Conservation (phyloP, 2,888 invertebrate genomes). For the Adineta ricciae region DNA sequence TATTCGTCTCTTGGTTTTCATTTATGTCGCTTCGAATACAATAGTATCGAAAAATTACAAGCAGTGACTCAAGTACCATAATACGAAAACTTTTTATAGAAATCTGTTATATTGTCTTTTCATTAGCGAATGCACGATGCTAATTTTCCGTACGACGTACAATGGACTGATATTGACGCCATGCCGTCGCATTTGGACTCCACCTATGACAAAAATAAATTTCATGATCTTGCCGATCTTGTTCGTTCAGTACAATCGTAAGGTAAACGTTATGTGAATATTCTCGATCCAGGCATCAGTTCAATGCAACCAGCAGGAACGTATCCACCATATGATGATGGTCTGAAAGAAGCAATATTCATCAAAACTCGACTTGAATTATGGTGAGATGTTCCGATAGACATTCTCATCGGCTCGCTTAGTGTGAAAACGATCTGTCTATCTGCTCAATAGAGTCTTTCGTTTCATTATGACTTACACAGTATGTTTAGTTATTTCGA, state of each 20-base stretch:
- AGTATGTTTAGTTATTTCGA: slow-evolving; percentile 43
- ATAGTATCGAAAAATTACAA: slow-evolving; percentile 34
- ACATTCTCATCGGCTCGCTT: slow-evolving; percentile 38
- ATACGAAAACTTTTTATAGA: background rate
- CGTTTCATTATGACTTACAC: slow-evolving; percentile 43
- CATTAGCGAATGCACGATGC: background rate
- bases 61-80: slow-evolving; percentile 2
- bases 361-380: slow-evolving; percentile 60
- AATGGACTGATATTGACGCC: slow-evolving; percentile 45
- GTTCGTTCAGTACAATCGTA: slow-evolving; percentile 40
- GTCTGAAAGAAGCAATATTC: slow-evolving; percentile 63
- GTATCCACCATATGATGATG: no score
- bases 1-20: slow-evolving; percentile 47
- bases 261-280: slow-evolving; percentile 43
- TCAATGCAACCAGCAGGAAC: slow-evolving; percentile 58
- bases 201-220: slow-evolving; percentile 40
- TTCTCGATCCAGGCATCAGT: slow-evolving; percentile 60
- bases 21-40: slow-evolving; percentile 44
- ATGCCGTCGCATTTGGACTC: slow-evolving; percentile 41
- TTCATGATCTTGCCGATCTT: slow-evolving; percentile 38
- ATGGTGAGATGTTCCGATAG: slow-evolving; percentile 43
- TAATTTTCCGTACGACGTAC: slow-evolving; percentile 39
- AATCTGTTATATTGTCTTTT: no score
- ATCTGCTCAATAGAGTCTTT: slow-evolving; percentile 39
- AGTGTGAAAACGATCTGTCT: slow-evolving; percentile 41